Evolutionary conservation across 1,140 invertebrate species (phyloP).

Genomic region (Tyrophagus putrescentiae): DNA sequence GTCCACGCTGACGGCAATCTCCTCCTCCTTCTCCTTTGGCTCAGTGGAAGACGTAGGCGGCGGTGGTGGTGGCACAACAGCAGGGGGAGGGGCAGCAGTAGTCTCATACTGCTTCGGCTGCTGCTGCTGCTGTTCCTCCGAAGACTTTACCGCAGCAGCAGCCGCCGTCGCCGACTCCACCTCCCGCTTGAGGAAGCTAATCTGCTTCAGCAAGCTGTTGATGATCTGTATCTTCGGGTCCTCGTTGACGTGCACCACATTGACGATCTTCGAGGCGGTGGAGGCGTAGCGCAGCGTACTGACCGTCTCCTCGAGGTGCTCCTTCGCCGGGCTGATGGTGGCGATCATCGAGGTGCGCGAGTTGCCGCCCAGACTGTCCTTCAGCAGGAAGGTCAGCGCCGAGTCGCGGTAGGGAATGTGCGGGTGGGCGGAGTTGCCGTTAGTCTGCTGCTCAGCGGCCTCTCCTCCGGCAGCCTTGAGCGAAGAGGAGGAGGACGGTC

Average conservation of each 20-base stretch:
- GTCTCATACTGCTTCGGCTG: too few species aligned
- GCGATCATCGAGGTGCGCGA: constrained; percentile 98
- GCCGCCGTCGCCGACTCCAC: too few species aligned
- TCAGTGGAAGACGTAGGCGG: too few species aligned
- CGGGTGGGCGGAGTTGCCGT: constrained; percentile 33
- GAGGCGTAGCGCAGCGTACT: constrained; percentile 77
- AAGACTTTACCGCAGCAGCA: too few species aligned
- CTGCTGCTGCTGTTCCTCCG: too few species aligned
- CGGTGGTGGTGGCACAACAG: too few species aligned
- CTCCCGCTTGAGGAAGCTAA: constrained; percentile 33
- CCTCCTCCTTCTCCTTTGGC: too few species aligned
- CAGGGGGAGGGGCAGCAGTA: too few species aligned
- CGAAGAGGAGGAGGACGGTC: not conserved
- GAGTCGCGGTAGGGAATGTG: constrained; percentile 98
- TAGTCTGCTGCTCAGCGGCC: too few species aligned
- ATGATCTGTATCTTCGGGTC: constrained; percentile 96
- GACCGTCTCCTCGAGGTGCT: constrained; percentile 97
- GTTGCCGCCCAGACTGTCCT: constrained; percentile 95
- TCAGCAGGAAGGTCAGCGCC: constrained; percentile 92
- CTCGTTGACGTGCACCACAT: constrained; percentile 96
- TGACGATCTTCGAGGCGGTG: constrained; percentile 90
- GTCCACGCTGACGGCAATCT: too few species aligned
- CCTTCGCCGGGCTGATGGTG: constrained; percentile 86
- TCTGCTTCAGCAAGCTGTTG: constrained; percentile 82
- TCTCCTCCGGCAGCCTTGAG: too few species aligned